Evolutionary conservation across 2,113 vertebrate species (phyloP).

Genomic region (Dryoscopus gambensis): DNA sequence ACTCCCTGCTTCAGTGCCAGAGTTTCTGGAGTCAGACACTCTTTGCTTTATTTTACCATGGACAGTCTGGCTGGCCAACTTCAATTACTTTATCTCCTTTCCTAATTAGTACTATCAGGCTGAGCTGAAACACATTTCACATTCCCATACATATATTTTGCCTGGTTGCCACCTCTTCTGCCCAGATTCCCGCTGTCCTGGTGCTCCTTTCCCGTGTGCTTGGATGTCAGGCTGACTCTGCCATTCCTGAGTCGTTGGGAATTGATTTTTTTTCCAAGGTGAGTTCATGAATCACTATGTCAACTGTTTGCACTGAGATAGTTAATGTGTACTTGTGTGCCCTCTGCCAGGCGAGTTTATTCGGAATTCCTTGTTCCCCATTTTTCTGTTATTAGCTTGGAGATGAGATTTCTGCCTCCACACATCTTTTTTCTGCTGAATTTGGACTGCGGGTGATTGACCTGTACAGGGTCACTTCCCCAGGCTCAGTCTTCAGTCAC

Average conservation of each 20-base stretch:
- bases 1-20: neutral
- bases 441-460: neutral
- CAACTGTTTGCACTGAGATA: neutral
- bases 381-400: neutral
- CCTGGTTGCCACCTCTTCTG: neutral
- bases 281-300: neutral
- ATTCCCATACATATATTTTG: accelerated
- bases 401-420: neutral
- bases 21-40: neutral
- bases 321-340: neutral
- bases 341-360: neutral
- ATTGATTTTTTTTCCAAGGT: neutral
- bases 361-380: neutral
- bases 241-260: accelerated
- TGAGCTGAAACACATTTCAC: neutral
- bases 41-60: neutral
- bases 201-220: neutral
- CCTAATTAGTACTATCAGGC: neutral
- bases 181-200: neutral
- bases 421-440: neutral
- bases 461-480: neutral
- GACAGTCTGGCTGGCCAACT: neutral
- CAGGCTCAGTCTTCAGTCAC: neutral
- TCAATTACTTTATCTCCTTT: neutral
- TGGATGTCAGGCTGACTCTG: neutral